phyloP scores from a whole-genome alignment of 2,888 invertebrate species.

The Sacculina carcini region DNA sequence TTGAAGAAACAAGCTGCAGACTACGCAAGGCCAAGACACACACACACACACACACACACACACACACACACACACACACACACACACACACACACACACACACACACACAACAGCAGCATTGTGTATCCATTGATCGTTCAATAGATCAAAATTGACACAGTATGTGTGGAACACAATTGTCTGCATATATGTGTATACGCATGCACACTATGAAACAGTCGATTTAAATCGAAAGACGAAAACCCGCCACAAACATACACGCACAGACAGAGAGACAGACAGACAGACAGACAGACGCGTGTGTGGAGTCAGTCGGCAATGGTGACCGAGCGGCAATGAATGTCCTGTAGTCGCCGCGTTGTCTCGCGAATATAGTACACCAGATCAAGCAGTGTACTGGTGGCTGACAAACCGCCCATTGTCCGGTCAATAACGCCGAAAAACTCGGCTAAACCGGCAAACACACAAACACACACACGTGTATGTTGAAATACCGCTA shows the following conservation, averaged over 20 bases:
- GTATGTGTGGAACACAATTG: too few relatives aligned
- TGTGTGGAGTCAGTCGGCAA: neutral
- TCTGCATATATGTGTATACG: too few relatives aligned
- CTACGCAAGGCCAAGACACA: too few relatives aligned
- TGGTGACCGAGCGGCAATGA: neutral
- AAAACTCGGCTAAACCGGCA: neutral
- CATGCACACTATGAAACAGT: too few relatives aligned
- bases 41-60: neutral
- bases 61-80: neutral
- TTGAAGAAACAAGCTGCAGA: too few relatives aligned
- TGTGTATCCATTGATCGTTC: too few relatives aligned
- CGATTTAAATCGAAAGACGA: too few relatives aligned
- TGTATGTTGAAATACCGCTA: too few relatives aligned
- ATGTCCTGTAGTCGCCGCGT: neutral
- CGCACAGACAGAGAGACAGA: neutral
- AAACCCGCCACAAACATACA: neutral
- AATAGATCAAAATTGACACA: too few relatives aligned
- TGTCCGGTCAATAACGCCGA: neutral
- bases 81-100: neutral
- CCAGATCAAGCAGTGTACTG: neutral
- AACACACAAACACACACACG: too few relatives aligned
- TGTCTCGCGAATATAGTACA: conserved; percentile 1
- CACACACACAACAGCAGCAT: too few relatives aligned
- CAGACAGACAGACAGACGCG: neutral
- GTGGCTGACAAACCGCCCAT: neutral